Percentiles rank a stretch among this genome's conserved stretches.
phyloP scores from a whole-genome alignment of 2,888 invertebrate genomes.

The Aporophyla lueneburgensis region DNA sequence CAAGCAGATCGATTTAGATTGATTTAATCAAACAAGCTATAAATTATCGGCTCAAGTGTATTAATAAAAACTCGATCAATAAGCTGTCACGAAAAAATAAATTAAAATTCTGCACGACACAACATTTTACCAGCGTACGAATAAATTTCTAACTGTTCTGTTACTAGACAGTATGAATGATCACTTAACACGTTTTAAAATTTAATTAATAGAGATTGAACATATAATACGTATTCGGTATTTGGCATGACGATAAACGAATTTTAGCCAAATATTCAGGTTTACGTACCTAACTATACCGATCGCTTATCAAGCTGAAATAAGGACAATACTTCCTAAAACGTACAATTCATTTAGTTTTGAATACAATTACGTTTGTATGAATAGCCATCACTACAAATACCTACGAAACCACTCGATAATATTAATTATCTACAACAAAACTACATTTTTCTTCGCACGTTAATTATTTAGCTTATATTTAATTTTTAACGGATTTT shows the following conservation, averaged over 20 bases:
- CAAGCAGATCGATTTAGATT: slow-evolving; percentile 45
- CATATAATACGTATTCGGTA: slow-evolving; percentile 16
- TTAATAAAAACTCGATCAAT: slow-evolving; percentile 51
- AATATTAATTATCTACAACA: slow-evolving; percentile 11
- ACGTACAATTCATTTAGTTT: background rate
- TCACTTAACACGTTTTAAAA: slow-evolving; percentile 47
- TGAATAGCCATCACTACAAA: slow-evolving; percentile 13
- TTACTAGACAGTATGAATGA: slow-evolving; percentile 43
- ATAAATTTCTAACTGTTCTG: slow-evolving; percentile 46
- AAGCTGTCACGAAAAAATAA: slow-evolving; percentile 46
- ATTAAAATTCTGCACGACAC: slow-evolving; percentile 44
- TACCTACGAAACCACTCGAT: background rate
- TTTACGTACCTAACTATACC: background rate
- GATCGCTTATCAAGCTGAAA: slow-evolving; percentile 24
- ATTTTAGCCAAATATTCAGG: background rate
- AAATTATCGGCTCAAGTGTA: slow-evolving; percentile 52
- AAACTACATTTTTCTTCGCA: background rate
- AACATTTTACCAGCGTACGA: slow-evolving; percentile 46
- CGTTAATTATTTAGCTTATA: slow-evolving; percentile 32
- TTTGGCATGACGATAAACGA: slow-evolving; percentile 1
- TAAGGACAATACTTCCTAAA: slow-evolving; percentile 27
- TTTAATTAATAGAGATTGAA: slow-evolving; percentile 27
- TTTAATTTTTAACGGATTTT: slow-evolving; percentile 43
- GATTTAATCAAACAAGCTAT: slow-evolving; percentile 58
- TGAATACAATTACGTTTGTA: background rate